Base-by-base conservation (phyloP, 2,797 vertebrate species). In the Dendrocincla fuliginosa region DNA sequence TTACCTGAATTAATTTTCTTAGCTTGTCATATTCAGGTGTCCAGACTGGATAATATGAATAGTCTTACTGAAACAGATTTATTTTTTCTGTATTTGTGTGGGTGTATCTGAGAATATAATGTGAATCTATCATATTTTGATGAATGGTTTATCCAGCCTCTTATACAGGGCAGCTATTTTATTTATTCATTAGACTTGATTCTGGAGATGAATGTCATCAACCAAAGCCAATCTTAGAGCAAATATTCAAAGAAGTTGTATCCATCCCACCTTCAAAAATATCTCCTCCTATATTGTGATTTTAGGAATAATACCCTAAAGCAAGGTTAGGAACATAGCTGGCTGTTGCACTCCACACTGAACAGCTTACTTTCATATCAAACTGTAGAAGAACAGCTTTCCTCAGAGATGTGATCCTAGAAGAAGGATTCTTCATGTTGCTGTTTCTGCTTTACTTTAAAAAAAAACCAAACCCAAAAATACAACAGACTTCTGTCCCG, bases 141-240 rank as follows among this genome's bases (percentile, higher is more conserved):
- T 91, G 69, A 91, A 91, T 86, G 65, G 39, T 55, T 87, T 71
- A 46, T 33, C 88, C 95, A 84, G 95, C 93, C 96, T 96, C 97
- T 97, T 96, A 97, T 97, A 96, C 95, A 97, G 96, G 95, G 87
- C 94, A 97, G 87, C 97, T 96, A 92, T 82, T 89, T 57, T 73
- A 93, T 84, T 84, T 91, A 78, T 91, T 93, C 44, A 60, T 89
- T 86, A 80, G 61, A 80, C 50, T 70, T 93, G n/a, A 92, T 92
- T 87, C 57, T 84, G 95, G 86, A 89, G 59, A 73, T n/a, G 19
- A 91, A 78, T 70, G 14, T 70, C 12, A 2, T 67, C 53, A 74
- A 42, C 49, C 41, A 75, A 93, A 93, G 46, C 53, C 57, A 65
- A 4, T 55, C 32, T 65, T 59, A 35, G 52, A 55, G 23, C 65